Evolutionary conservation across 2,113 vertebrate species (phyloP).

Genomic region (Xiphophorus maculatus): DNA sequence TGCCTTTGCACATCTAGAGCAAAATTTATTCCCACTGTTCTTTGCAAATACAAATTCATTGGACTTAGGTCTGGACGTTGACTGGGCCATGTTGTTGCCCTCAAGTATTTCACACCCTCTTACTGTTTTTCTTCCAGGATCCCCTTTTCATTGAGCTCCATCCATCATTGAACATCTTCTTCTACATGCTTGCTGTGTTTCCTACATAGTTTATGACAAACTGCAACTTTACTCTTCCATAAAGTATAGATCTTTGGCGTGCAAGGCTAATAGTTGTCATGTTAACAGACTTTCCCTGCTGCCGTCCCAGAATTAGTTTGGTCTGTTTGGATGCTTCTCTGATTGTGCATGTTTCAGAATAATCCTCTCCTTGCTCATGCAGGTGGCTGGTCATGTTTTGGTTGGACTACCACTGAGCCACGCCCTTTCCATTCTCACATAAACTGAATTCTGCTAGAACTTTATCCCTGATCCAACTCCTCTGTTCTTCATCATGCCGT

Average conservation of each 20-base stretch:
- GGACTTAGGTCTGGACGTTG: neutral
- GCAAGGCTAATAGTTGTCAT: no score
- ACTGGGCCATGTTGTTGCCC: neutral
- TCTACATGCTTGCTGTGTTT: no score
- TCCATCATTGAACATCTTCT: no score
- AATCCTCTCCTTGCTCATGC: no score
- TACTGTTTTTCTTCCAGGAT: neutral
- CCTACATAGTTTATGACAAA: no score
- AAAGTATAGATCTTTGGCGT: no score
- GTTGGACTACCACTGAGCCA: no score
- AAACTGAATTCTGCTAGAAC: no score
- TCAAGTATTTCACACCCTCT: neutral
- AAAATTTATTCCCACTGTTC: no score
- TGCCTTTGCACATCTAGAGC: neutral
- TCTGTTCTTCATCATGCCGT: no score
- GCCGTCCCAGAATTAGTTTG: neutral
- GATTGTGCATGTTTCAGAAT: neutral
- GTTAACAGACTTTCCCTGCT: neutral
- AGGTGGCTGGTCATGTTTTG: neutral
- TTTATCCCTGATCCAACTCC: no score
- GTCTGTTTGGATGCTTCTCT: neutral
- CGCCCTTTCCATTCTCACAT: neutral
- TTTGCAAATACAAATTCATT: neutral
- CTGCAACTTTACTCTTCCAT: no score
- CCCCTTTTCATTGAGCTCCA: neutral